A percentile compares a stretch with the other conserved stretches of the same genome.
Conservation (phyloP, 1,140 invertebrate genomes). For the Drosophila trapezifrons region DNA sequence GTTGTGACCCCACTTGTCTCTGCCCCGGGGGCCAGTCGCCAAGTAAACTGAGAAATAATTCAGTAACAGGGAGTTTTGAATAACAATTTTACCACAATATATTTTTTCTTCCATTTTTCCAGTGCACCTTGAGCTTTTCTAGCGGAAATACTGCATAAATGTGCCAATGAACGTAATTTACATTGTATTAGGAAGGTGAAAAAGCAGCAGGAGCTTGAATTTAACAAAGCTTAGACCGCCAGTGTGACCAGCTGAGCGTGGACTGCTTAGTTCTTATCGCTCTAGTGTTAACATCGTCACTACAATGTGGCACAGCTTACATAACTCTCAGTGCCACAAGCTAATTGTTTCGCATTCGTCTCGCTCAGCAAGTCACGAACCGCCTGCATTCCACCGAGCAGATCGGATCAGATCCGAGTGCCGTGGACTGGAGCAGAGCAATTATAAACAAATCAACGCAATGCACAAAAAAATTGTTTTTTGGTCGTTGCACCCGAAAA, state of each 20-base stretch:
- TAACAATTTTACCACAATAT: too few relatives aligned
- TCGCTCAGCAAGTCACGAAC: constrained; percentile 72
- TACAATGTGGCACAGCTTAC: constrained; percentile 7
- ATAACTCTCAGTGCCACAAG: constrained; percentile 2
- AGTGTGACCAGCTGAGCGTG: constrained; percentile 1
- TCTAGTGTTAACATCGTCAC: not conserved
- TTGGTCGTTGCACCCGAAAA: constrained; percentile 50
- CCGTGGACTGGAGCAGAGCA: constrained; percentile 16
- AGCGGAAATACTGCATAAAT: not conserved
- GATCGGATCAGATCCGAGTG: constrained; percentile 28
- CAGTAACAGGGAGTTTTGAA: too few relatives aligned
- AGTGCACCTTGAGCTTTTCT: not conserved
- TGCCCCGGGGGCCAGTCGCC: not conserved
- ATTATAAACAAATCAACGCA: constrained; percentile 59
- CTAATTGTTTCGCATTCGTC: constrained; percentile 77
- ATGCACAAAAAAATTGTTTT: constrained; percentile 49
- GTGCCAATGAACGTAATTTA: not conserved
- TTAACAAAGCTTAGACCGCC: not conserved
- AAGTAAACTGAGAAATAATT: constrained; percentile 8
- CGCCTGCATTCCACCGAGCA: constrained; percentile 46
- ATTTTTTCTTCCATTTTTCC: not conserved
- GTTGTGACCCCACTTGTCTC: constrained; percentile 25
- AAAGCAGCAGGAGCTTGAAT: not conserved
- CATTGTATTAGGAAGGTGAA: not conserved
- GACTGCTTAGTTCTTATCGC: constrained; percentile 9